phyloP scores from a whole-genome alignment of 2,797 vertebrate genomes.

The Phoebastria nigripes region DNA sequence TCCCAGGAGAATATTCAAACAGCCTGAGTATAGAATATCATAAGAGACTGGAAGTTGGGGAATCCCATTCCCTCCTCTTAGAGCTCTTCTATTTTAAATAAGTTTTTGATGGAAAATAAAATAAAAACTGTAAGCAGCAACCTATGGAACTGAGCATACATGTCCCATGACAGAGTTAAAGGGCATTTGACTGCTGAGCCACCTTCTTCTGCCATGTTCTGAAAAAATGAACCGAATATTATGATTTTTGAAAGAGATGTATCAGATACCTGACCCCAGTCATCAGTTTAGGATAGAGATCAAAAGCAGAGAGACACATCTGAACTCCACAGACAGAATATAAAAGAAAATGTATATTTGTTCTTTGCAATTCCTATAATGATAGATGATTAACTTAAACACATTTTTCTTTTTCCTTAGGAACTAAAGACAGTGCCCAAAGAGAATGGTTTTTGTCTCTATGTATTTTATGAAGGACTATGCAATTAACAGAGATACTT shows the following conservation, averaged over 20 bases:
- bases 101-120: not conserved
- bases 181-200: not conserved
- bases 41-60: not conserved
- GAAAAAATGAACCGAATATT: not conserved
- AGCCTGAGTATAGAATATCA: not conserved
- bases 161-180: not conserved
- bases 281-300: not conserved
- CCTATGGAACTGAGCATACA: not conserved
- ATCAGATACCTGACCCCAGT: not conserved
- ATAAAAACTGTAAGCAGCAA: not conserved
- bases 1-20: not conserved
- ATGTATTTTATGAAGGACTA: not conserved
- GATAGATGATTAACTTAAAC: not conserved
- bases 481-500: not conserved
- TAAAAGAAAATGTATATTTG: not conserved
- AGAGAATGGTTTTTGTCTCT: not conserved
- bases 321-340: not conserved
- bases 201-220: not conserved
- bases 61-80: not conserved
- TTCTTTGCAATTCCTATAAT: not conserved
- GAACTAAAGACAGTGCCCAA: not conserved
- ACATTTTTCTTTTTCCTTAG: not conserved
- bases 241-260: not conserved
- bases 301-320: not conserved
- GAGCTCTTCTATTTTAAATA: not conserved